Conservation (phyloP, 2,888 invertebrate species). For the Leptinotarsa juncta region DNA sequence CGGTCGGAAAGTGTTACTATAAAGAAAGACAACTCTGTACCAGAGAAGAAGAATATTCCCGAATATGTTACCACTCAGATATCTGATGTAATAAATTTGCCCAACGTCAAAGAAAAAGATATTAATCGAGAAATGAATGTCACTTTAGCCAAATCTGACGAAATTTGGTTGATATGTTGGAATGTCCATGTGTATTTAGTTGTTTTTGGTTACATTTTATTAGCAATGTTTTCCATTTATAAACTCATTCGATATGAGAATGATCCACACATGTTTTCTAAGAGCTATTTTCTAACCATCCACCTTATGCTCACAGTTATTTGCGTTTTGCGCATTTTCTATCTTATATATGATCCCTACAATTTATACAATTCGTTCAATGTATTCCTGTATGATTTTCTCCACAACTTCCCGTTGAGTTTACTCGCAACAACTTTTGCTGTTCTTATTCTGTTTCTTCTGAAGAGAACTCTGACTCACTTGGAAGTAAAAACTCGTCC, state of each 20-base stretch:
- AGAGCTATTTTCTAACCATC: constrained; percentile 88
- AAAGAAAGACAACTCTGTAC: constrained; percentile 56
- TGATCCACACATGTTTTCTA: constrained; percentile 86
- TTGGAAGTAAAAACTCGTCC: constrained; percentile 79
- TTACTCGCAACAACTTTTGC: constrained; percentile 91
- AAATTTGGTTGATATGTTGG: constrained; percentile 88
- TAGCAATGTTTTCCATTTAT: constrained; percentile 87
- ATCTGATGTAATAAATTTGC: constrained; percentile 70
- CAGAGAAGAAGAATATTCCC: constrained; percentile 47
- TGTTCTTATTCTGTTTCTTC: constrained; percentile 84
- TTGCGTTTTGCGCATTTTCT: constrained; percentile 85
- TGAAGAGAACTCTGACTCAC: constrained; percentile 80
- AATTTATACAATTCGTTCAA: constrained; percentile 87
- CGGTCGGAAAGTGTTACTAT: constrained; percentile 61
- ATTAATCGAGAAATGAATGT: constrained; percentile 53
- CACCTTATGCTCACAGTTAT: constrained; percentile 86
- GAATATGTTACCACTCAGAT: constrained; percentile 62
- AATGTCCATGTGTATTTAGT: constrained; percentile 91
- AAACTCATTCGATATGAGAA: constrained; percentile 89
- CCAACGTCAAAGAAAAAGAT: constrained; percentile 69
- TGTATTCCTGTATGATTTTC: constrained; percentile 80
- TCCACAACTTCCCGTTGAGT: constrained; percentile 88
- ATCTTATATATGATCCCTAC: constrained; percentile 92
- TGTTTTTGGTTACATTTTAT: constrained; percentile 84
- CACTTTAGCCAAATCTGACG: constrained; percentile 62